Base-by-base conservation (phyloP, 2,113 vertebrate species). In the Oenanthe oenanthe region DNA sequence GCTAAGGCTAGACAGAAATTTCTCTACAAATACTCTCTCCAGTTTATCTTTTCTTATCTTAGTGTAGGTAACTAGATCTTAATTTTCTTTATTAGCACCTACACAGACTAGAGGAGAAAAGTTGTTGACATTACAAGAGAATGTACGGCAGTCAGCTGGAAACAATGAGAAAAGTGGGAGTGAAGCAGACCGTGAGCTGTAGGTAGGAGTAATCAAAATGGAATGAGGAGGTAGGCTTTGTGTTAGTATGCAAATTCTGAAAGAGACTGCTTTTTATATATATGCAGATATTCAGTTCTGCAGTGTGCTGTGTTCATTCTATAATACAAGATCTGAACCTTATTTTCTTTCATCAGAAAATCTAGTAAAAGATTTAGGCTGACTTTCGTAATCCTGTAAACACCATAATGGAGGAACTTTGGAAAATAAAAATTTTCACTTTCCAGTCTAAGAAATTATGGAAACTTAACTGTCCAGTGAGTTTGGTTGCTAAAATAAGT, bases 201-300 rank as follows among this genome's bases (percentile, higher is more conserved):
- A 78, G 65, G 77, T 67, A 87, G 65, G 51, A 74, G 40, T 89
- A 77, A 87, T 80, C 3, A 4, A 66, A 92, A 74, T 34, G 40
- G 26, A 36, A 47, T 84, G 73, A 87, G 68, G 29, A 92, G 43
- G 26, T 54, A 71, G 68, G 76, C 60, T 89, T 94, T 91, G 38
- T 94, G 71, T 85, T 91, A 45, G 34, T 71, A 89, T 92, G 87
- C 73, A 95, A 89, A 89, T 91, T 94, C 34, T 77, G 63, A 32
- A 66, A 89, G 68, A 66, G 25, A 5, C 58, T 81, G 63, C 76
- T 92, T 86, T 43, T 86, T 94, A 45, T 67, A 34, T 43, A 10
- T 80, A 38, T 36, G 47, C 56, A 67, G 38, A 84, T 78, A 66
- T 34, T 70, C 68, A 74, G 76, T 91, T 77, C 65, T 70, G 45